Base-by-base conservation (phyloP, 2,113 vertebrate genomes). In the Xiphophorus maculatus region DNA sequence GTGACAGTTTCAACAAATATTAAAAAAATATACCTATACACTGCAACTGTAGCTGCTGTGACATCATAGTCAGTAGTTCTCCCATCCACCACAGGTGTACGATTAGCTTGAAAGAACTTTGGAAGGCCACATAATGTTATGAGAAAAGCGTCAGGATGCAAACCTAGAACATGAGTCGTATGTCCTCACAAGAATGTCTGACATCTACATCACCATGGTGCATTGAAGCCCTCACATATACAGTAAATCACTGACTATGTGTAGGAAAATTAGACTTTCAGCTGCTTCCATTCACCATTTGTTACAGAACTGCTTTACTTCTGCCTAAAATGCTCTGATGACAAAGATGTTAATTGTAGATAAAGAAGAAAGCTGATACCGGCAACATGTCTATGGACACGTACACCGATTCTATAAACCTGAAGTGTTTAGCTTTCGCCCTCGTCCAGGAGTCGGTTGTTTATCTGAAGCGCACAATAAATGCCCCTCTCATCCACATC, bases 391-490 rank as follows among this genome's bases (percentile, higher is more conserved):
- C 80, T 66, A 22, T 8, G 86, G 86, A 92, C 94, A 95, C 92
- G 94, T 94, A 95, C 92, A 87, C 93, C 69, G 67, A 28, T 84
- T 80, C 74, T 40, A 75, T 79, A 76, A 70, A 79, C 40, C 80
- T 66, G 73, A 71, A 87, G 82, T 93, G 92, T 92, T 91, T 90
- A 75, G 85, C 81, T 92, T 91, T 87, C 29, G 77, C 87, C 82
- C 88, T 90, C 73, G 73, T 88, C 76, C 80, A 61, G 29, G 76
- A 82, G 83, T 73, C 87, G 85, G 81, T 84, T 93, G 93, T 94
- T 95, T 95, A 95, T 94, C 91, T 92, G 88, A 81, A 75, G 60
- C 19, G n/a, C 63, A 92, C 89, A 91, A 93, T 92, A 83, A 82
- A 69, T 51, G 78, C 44, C 76, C 76, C 82, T 80, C 84, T 83